Evolutionary conservation across 2,888 invertebrate genomes (phyloP).

Genomic region (Conus canariensis): DNA sequence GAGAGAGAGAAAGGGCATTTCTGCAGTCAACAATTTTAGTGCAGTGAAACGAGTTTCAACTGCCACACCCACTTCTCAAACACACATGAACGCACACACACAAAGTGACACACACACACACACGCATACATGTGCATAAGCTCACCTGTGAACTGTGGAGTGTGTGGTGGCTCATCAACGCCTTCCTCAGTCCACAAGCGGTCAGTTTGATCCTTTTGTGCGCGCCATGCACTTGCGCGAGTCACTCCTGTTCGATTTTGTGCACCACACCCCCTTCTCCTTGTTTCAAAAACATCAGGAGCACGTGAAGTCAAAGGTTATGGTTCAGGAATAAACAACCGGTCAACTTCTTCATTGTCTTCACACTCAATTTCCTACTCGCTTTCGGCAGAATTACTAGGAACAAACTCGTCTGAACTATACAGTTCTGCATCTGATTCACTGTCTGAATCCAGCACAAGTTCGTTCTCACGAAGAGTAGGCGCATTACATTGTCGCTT

Average conservation of each 20-base stretch:
- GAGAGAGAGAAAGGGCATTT: no score
- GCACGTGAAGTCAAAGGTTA: background rate
- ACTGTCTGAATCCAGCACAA: background rate
- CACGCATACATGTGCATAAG: no score
- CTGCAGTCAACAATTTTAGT: no score
- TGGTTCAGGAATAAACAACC: background rate
- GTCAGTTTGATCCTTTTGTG: background rate
- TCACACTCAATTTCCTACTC: background rate
- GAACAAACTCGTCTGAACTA: background rate
- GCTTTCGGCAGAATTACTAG: background rate
- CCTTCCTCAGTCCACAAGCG: background rate
- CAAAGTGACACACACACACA: no score
- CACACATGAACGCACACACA: background rate
- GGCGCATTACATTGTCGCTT: background rate
- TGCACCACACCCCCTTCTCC: background rate
- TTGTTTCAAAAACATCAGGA: background rate
- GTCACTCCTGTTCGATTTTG: background rate
- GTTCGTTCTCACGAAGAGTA: background rate
- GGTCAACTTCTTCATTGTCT: background rate
- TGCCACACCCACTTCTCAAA: background rate
- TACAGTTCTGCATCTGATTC: background rate
- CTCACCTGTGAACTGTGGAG: background rate
- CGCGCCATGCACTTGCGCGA: background rate
- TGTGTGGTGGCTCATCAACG: background rate
- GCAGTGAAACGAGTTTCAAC: no score